These are phyloP conservation scores for Holocentrus rufus DNA, from an alignment of 2,797 vertebrate species.

Conservation along the genomic window DNA sequence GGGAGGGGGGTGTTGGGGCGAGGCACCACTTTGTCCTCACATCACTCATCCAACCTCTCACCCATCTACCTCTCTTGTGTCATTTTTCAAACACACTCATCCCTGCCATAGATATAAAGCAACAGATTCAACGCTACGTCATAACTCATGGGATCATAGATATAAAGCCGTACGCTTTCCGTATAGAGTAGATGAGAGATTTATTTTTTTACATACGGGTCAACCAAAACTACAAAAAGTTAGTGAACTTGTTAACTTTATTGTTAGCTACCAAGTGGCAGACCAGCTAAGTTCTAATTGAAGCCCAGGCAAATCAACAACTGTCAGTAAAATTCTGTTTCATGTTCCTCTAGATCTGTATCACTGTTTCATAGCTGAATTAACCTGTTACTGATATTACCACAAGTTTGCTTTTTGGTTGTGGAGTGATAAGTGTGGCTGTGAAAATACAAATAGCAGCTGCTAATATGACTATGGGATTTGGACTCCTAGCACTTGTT, in stretches of 20 bases:
- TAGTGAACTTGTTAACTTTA: too few species aligned
- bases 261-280: too few species aligned
- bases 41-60: conserved; percentile 39
- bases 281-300: too few species aligned
- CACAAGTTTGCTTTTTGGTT: not conserved
- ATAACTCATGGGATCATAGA: too few species aligned
- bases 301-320: too few species aligned
- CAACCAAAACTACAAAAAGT: too few species aligned
- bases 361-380: not conserved
- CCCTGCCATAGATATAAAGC: not conserved
- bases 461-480: conserved; percentile 14
- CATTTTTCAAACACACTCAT: conserved; percentile 26
- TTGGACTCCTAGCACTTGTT: not conserved
- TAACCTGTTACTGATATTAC: not conserved
- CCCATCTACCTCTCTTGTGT: conserved; percentile 10
- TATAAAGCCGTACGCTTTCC: too few species aligned
- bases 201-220: too few species aligned
- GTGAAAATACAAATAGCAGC: not conserved
- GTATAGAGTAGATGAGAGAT: too few species aligned
- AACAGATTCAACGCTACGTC: too few species aligned
- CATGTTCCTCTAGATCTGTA: not conserved
- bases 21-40: conserved; percentile 61
- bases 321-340: too few species aligned
- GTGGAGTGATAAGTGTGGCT: not conserved
- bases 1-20: not conserved